Evolutionary conservation across 2,888 invertebrate species (phyloP), one percentile per base, ranked within the genome.

Genomic region (Drosophila picticornis): DNA sequence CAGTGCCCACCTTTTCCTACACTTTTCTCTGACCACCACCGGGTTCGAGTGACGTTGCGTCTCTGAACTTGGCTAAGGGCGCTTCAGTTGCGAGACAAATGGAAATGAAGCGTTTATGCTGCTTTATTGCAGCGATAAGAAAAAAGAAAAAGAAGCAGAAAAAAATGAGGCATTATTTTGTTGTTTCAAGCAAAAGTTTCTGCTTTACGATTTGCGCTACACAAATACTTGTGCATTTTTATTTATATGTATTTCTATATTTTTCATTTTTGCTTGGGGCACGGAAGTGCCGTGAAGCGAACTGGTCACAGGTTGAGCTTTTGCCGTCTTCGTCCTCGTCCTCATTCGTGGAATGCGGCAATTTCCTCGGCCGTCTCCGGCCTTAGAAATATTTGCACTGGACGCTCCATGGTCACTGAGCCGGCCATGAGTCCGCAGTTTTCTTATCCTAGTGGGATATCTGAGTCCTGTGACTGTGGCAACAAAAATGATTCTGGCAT

Each of bases 91-190:
- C 90, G 82, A 91, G 88, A 87, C 90, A 92, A 92, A 92, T 92
- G 91, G 89, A 92, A 91, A 91, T 91, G 91, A 91, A 90, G 88
- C 92, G 91, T 91, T 92, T 92, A 91, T 91, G 91, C 91, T 91
- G 87, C 90, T 91, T 92, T 92, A 92, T 92, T 92, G 89, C 92
- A 61, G 90, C 88, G 91, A 92, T 92, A 92, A 92, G 90, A 84
- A 87, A 84, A 83, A 85, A 89, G 84, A 84, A 82, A 83, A 90
- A 89, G 83, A 82, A 84, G 80, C n/a, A 40, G n/a, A 46, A 88
- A 84, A 84, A 83, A 87, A 88, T 90, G 87, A 83, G 86, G 83
- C 84, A 85, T 82, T 85, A 81, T 81, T 83, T 85, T 74, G 84
- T 89, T 89, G 88, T 89, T 88, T 88, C 80, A 85, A 78, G 84